Evolutionary conservation across 2,797 vertebrate genomes (phyloP).

Genomic region (Buceros bicornis): DNA sequence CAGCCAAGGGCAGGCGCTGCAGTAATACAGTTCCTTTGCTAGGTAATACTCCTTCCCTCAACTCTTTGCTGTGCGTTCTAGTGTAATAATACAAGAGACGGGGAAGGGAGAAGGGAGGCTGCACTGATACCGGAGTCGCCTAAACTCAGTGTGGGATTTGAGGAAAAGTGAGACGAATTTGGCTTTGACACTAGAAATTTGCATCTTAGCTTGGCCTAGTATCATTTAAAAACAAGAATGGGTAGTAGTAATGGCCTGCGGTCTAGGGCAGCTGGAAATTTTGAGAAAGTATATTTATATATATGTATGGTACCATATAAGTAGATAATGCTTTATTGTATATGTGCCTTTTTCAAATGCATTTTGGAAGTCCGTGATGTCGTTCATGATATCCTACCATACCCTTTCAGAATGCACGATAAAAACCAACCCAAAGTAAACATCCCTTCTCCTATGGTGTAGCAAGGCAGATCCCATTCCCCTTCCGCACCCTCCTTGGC

Average conservation of each 20-base stretch:
- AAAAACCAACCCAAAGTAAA: conserved; percentile 60
- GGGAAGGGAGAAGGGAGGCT: background rate
- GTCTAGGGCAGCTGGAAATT: conserved; percentile 64
- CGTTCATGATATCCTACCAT: background rate
- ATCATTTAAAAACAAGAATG: background rate
- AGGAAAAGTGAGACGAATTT: background rate
- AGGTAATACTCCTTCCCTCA: background rate
- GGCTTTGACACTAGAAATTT: background rate
- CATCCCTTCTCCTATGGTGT: background rate
- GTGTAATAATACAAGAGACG: too few species aligned
- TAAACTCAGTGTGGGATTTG: background rate
- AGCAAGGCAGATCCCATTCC: background rate
- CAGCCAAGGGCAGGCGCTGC: background rate
- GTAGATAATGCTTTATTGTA: conserved; percentile 68
- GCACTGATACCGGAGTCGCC: accelerated
- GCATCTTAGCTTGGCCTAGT: background rate
- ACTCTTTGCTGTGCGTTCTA: background rate
- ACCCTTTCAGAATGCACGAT: conserved; percentile 60
- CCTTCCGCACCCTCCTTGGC: background rate
- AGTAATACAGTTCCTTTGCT: background rate
- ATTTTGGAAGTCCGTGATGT: conserved; percentile 65
- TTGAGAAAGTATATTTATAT: conserved; percentile 61
- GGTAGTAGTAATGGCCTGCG: background rate
- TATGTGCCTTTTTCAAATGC: conserved; percentile 81
- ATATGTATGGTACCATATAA: conserved; percentile 56